Evolutionary conservation across 1,140 invertebrate genomes (phyloP).

Genomic region (Drosophila arizonae): DNA sequence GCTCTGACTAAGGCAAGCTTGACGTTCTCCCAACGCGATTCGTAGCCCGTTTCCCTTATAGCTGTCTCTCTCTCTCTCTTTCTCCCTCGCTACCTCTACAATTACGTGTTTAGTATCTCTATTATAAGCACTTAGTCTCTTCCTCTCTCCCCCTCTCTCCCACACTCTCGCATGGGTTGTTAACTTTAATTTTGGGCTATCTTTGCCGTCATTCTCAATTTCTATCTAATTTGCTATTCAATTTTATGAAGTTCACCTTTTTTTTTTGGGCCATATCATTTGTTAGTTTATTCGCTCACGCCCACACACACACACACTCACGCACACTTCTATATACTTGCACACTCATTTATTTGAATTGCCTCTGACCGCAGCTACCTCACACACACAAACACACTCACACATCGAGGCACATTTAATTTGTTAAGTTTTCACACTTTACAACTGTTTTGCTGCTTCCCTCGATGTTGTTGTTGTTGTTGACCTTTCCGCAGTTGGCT

Average conservation of each 20-base stretch:
- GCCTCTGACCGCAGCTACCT: constrained; percentile 28
- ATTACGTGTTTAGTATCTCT: too few species aligned
- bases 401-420: constrained; percentile 58
- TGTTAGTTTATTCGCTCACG: constrained; percentile 39
- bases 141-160: background rate
- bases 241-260: constrained; percentile 14
- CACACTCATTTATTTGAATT: constrained; percentile 23
- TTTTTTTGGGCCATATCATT: constrained; percentile 15
- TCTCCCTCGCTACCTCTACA: too few species aligned
- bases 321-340: background rate
- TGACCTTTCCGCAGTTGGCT: constrained; percentile 61
- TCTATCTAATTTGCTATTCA: constrained; percentile 13
- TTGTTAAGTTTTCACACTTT: constrained; percentile 78
- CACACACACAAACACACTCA: constrained; percentile 1
- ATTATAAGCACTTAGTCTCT: too few species aligned
- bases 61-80: too few species aligned
- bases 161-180: background rate
- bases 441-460: constrained; percentile 54
- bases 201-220: background rate
- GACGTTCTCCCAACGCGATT: too few species aligned
- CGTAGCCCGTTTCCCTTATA: too few species aligned
- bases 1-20: too few species aligned
- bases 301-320: constrained; percentile 15
- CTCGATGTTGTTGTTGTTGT: constrained; percentile 57
- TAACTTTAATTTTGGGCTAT: constrained; percentile 2